Evolutionary conservation across 2,888 invertebrate genomes (phyloP).

Genomic region (Zygaena filipendulae): DNA sequence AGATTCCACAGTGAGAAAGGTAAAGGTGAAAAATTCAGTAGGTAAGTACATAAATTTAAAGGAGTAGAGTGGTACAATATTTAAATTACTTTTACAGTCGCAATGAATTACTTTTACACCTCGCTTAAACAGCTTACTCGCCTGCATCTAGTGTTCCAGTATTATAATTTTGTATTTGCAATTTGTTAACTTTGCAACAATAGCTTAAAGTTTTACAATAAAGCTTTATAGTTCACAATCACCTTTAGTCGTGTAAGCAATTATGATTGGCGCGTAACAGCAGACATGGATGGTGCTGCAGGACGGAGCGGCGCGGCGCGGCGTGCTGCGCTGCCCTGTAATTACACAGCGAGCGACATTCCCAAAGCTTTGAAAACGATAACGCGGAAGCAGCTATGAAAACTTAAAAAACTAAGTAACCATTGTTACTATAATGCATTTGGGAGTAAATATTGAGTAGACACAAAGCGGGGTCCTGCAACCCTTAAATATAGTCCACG

Average conservation of each 20-base stretch:
- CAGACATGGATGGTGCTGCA: neutral
- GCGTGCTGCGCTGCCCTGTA: slow-evolving; percentile 62
- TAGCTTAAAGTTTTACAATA: too few species aligned
- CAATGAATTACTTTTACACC: too few species aligned
- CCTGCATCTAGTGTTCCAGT: too few species aligned
- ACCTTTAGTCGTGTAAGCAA: slow-evolving; percentile 44
- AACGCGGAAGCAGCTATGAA: slow-evolving; percentile 64
- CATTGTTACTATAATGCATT: slow-evolving; percentile 66
- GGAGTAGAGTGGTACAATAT: too few species aligned
- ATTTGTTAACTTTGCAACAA: too few species aligned
- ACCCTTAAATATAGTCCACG: slow-evolving; percentile 61
- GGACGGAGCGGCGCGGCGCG: too few species aligned
- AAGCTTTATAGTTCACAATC: slow-evolving; percentile 30
- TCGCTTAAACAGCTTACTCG: too few species aligned
- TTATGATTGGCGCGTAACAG: slow-evolving; percentile 30
- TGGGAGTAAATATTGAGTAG: slow-evolving; percentile 66
- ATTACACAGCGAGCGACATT: slow-evolving; percentile 62
- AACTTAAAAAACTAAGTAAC: slow-evolving; percentile 64
- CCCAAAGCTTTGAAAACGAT: slow-evolving; percentile 63
- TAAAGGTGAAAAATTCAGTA: too few species aligned
- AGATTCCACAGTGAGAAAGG: too few species aligned
- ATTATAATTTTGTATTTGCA: too few species aligned
- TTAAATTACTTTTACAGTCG: too few species aligned
- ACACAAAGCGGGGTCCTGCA: slow-evolving; percentile 55
- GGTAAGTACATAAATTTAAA: too few species aligned